A percentile compares a stretch with the other conserved stretches of the same genome.
These are phyloP conservation scores for Phodopus roborovskii DNA, from an alignment of 2,113 vertebrate genomes.

Conservation along the genomic window DNA sequence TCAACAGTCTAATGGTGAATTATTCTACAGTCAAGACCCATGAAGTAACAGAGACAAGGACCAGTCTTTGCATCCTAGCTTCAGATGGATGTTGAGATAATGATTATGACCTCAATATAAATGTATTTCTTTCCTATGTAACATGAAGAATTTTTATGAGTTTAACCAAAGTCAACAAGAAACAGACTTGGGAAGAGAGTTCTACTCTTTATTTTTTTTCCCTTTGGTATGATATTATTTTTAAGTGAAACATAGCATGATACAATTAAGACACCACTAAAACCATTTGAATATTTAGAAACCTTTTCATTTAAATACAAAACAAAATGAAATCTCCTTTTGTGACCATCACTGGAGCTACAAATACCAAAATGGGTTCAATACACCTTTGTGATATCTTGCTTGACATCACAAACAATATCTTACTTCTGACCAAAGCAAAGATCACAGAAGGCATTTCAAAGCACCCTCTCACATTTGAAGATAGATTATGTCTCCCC, in stretches of 20 bases:
- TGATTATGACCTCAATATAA: conserved; percentile 17
- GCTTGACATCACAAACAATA: neutral
- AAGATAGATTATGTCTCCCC: neutral
- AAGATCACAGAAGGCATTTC: neutral
- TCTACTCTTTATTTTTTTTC: neutral
- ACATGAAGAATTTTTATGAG: neutral
- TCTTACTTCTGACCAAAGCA: neutral
- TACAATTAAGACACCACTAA: neutral
- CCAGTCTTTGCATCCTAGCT: neutral
- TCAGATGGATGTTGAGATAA: neutral
- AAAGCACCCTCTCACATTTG: neutral
- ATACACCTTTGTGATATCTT: neutral
- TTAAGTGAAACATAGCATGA: neutral
- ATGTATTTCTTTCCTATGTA: conserved; percentile 43
- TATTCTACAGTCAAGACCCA: neutral
- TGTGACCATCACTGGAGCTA: neutral
- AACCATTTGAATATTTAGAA: neutral
- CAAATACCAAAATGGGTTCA: neutral
- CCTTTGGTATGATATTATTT: neutral
- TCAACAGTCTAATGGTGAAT: neutral
- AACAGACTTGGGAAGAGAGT: neutral
- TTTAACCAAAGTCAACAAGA: conserved; percentile 16
- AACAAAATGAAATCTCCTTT: neutral
- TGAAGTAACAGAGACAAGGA: neutral
- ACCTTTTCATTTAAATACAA: neutral